Base-by-base conservation (phyloP, 64 coral and sea anemone genomes). In the Porites australiensis region DNA sequence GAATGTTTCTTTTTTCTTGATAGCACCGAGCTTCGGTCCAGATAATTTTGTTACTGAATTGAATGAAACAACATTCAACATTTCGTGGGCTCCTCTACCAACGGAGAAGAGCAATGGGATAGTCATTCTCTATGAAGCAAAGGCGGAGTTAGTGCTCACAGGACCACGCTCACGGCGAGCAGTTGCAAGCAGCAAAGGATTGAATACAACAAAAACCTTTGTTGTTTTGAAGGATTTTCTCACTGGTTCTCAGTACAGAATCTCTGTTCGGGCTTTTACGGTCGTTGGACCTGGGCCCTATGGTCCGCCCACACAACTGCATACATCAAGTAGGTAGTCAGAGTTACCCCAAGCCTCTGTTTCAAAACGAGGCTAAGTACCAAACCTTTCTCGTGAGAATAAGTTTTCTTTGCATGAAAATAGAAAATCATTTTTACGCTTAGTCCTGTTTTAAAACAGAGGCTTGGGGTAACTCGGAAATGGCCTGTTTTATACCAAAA, bases 201-300 rank as follows among this genome's bases (percentile, higher is more conserved):
- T 50, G 1, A 84, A 84, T 27, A 67, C 63, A 45, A 51, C 15
- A 13, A 10, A 16, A 48, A 84, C 81, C 18, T 84, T 84, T 51
- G n/a, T 5, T 63, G 0, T 84, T 12, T 4, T 67, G 63, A 20
- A 48, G 21, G 44, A n/a, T 3, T 84, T 84, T 2, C 7, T 11
- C 6, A 11, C 23, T 11, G 49, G 81, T 67, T 84, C 61, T 2
- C 63, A 13, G 16, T 69, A 69, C 45, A 18, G 51, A 18, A 8
- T 84, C 8, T 67, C 81, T 84, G 62, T 84, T 45, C 15, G 81
- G 22, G 81, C 81, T 21, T 68, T 48, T 18, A 84, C 81, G 13
- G 6, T 8, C 19, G 45, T n/a, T 13, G 81, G 81, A 0, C 61
- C 44, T n/a, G 81, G 81, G 6, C 81, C 81, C 11, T 84, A 67